Conservation (phyloP, 2,888 invertebrate species). For the Fissipunctia ypsillon region DNA sequence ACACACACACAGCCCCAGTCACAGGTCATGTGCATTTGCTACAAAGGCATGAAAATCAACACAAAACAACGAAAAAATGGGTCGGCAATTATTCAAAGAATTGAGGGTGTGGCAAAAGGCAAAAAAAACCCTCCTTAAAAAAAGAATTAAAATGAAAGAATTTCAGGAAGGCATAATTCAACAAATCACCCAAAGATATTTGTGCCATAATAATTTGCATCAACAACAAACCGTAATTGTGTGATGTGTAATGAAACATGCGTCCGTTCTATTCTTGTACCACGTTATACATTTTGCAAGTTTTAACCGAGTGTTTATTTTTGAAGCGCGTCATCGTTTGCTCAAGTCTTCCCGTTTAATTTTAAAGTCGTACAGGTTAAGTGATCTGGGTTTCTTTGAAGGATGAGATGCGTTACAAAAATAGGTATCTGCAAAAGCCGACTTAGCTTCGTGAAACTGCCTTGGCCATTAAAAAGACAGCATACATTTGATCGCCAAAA, state of each 20-base stretch:
- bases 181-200: slow-evolving; percentile 32
- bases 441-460: background rate
- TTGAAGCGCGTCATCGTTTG: slow-evolving; percentile 46
- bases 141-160: slow-evolving; percentile 9
- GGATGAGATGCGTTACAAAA: slow-evolving; percentile 6
- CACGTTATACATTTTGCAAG: slow-evolving; percentile 55
- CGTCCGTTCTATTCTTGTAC: slow-evolving; percentile 52
- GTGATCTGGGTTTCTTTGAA: slow-evolving; percentile 28
- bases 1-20: too few relatives aligned
- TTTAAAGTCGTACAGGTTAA: slow-evolving; percentile 54
- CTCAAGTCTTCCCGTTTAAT: slow-evolving; percentile 34
- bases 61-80: background rate
- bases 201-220: slow-evolving; percentile 45
- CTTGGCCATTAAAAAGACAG: background rate
- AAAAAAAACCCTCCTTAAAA: background rate
- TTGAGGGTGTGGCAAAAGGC: background rate
- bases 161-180: slow-evolving; percentile 17
- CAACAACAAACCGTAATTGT: slow-evolving; percentile 63
- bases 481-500: background rate
- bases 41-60: background rate
- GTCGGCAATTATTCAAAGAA: background rate
- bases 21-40: too few relatives aligned
- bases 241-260: slow-evolving; percentile 53
- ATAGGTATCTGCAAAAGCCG: background rate
- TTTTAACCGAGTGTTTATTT: slow-evolving; percentile 54